These are phyloP conservation scores for Drosophila grimshawi DNA, from an alignment of 1,140 invertebrate species.

Conservation along the genomic window DNA sequence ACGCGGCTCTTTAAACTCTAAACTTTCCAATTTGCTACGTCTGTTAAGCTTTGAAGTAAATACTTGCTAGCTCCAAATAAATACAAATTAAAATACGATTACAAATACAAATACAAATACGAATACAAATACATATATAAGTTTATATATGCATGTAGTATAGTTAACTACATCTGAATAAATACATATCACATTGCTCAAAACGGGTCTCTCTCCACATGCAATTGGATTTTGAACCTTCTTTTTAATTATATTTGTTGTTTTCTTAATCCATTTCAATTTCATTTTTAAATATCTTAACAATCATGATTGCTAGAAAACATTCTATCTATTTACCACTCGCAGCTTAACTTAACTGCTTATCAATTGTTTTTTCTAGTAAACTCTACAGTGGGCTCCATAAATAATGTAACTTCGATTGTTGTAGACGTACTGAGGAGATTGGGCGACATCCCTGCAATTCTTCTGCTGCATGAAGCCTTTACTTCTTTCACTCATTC, in stretches of 20 bases:
- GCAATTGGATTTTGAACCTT: neutral
- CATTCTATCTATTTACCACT: conserved; percentile 43
- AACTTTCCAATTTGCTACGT: conserved; percentile 19
- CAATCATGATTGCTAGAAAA: conserved; percentile 62
- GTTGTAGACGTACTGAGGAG: neutral
- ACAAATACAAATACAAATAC: neutral
- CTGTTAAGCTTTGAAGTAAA: conserved; percentile 28
- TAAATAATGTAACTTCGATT: neutral
- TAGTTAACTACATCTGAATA: conserved; percentile 36
- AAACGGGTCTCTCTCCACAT: conserved; percentile 26
- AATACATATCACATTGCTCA: conserved; percentile 68
- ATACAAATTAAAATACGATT: conserved; percentile 20
- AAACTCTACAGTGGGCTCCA: neutral
- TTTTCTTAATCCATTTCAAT: conserved; percentile 16
- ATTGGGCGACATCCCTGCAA: no score
- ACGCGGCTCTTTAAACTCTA: conserved; percentile 43
- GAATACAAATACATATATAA: conserved; percentile 4
- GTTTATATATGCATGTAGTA: conserved; percentile 5
- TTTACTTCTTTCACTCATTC: neutral
- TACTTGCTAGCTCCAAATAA: conserved; percentile 34
- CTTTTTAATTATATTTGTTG: neutral
- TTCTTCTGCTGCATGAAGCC: no score
- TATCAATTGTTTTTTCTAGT: neutral
- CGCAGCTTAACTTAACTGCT: neutral
- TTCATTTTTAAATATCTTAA: conserved; percentile 48